These are phyloP conservation scores for Isurus oxyrinchus DNA, from an alignment of 2,113 vertebrate genomes.

Conservation along the genomic window DNA sequence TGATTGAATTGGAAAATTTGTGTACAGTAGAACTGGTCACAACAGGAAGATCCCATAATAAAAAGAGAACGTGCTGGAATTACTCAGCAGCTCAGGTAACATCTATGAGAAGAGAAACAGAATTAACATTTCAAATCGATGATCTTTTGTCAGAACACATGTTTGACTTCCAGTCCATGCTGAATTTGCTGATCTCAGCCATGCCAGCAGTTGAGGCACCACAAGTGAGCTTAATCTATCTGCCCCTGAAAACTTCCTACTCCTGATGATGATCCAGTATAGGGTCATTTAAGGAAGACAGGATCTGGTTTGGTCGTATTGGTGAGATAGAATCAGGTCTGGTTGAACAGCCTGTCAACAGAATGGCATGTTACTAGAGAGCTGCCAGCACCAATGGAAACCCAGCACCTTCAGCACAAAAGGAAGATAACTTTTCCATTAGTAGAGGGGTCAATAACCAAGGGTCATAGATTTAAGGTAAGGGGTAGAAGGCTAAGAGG, in stretches of 20 bases:
- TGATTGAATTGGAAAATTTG: background rate
- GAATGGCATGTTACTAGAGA: background rate
- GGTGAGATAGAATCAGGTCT: background rate
- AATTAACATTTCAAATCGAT: background rate
- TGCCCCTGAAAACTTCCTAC: background rate
- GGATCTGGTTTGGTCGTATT: background rate
- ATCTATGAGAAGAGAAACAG: background rate
- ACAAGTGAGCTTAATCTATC: background rate
- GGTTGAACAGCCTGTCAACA: background rate
- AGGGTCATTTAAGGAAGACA: background rate
- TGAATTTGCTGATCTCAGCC: background rate
- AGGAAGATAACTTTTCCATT: too few relatives aligned
- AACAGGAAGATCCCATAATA: background rate
- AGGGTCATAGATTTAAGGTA: too few relatives aligned
- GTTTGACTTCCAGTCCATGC: background rate
- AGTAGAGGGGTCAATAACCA: too few relatives aligned
- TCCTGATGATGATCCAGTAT: conserved; percentile 9
- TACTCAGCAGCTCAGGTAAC: background rate
- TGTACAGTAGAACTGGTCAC: too few relatives aligned
- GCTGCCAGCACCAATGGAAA: background rate
- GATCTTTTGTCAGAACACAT: background rate
- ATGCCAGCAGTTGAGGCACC: background rate
- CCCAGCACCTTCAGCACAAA: background rate
- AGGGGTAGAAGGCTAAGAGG: too few relatives aligned
- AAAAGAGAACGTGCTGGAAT: background rate